A percentile compares a stretch with the other conserved stretches of the same genome.
Conservation (phyloP, 2,797 vertebrate species). For the Xenops minutus region DNA sequence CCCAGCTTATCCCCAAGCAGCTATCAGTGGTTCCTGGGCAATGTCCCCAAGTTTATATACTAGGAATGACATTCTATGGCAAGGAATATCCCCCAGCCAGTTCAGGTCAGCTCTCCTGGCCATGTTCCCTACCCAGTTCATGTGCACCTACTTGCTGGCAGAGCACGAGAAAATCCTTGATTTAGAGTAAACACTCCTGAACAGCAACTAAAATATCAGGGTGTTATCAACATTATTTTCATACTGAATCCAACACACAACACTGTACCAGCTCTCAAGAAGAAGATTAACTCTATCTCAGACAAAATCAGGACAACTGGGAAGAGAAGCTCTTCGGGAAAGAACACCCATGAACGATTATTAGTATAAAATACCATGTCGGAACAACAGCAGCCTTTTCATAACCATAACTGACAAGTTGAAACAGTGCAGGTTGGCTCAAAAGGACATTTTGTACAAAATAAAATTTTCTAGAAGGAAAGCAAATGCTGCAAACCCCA, state of each 20-base stretch:
- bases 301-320: neutral
- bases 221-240: neutral
- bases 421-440: neutral
- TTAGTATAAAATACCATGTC: neutral
- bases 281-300: neutral
- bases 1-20: neutral
- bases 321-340: neutral
- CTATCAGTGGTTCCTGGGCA: neutral
- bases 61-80: neutral
- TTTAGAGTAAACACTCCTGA: neutral
- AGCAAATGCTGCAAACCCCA: neutral
- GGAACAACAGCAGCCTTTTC: neutral
- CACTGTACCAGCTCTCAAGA: neutral
- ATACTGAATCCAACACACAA: neutral
- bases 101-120: neutral
- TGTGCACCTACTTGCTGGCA: neutral
- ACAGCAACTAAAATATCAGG: neutral
- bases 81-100: neutral
- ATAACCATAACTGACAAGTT: neutral
- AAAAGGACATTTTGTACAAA: neutral
- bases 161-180: neutral
- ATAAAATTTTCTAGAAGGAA: neutral
- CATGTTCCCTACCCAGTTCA: neutral
- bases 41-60: neutral
- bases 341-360: accelerated